Percentiles rank a stretch among this genome's conserved stretches.
Conservation (phyloP, 2,888 invertebrate species). For the Microctonus brassicae region DNA sequence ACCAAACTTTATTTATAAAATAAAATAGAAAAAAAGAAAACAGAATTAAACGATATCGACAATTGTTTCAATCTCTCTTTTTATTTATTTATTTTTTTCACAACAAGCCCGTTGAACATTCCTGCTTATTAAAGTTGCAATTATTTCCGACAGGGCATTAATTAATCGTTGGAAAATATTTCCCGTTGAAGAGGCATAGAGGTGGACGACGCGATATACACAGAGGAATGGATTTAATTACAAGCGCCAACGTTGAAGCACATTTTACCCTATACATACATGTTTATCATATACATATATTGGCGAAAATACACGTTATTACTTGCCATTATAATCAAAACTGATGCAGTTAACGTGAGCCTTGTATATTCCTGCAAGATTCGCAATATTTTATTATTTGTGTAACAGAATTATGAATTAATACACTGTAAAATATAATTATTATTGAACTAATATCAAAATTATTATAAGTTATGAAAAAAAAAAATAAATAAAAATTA, state of each 20-base stretch:
- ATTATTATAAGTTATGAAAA: neutral
- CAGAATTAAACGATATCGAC: neutral
- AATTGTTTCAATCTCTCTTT: neutral
- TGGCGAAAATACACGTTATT: neutral
- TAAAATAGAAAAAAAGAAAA: neutral
- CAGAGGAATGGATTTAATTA: slow-evolving; percentile 42
- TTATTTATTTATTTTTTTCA: neutral
- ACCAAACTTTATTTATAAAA: neutral
- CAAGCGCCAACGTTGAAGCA: slow-evolving; percentile 29
- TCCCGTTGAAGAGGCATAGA: slow-evolving; percentile 9
- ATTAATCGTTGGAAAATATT: slow-evolving; percentile 47
- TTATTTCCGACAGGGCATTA: slow-evolving; percentile 46
- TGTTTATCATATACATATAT: neutral
- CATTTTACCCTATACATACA: neutral
- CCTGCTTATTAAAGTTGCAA: slow-evolving; percentile 37
- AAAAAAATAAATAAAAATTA: no score
- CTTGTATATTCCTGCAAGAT: slow-evolving; percentile 1
- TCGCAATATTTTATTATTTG: neutral
- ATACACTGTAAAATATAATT: neutral
- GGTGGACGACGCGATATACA: slow-evolving; percentile 30
- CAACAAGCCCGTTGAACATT: neutral
- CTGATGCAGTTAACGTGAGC: slow-evolving; percentile 14
- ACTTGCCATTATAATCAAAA: neutral
- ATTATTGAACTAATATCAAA: neutral
- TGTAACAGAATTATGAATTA: neutral